These are phyloP conservation scores for Poecilia latipinna DNA, from an alignment of 2,113 vertebrate species.

Conservation along the genomic window DNA sequence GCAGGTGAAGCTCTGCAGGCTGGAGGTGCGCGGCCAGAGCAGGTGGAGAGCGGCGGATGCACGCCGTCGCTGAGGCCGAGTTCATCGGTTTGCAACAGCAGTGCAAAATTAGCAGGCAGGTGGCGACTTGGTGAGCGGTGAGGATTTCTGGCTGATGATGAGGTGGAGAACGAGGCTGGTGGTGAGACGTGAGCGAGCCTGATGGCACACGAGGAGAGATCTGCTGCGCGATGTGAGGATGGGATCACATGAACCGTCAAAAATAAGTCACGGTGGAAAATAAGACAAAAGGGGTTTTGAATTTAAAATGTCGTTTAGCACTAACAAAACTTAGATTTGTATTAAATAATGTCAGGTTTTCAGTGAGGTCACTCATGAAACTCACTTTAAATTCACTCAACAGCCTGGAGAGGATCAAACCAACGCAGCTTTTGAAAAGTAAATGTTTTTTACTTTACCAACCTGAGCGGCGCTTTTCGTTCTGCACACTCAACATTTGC, in stretches of 20 bases:
- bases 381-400: too few relatives aligned
- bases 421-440: too few relatives aligned
- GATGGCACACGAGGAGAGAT: background rate
- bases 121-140: constrained; percentile 4
- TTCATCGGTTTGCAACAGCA: constrained; percentile 1
- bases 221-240: background rate
- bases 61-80: background rate
- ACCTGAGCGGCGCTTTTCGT: too few relatives aligned
- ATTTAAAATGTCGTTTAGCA: too few relatives aligned
- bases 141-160: constrained; percentile 1
- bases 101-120: constrained; percentile 5
- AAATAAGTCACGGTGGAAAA: background rate
- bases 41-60: constrained; percentile 12
- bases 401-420: too few relatives aligned
- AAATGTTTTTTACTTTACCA: too few relatives aligned
- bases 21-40: constrained; percentile 1
- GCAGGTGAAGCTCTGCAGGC: constrained; percentile 10
- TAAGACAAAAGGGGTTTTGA: background rate
- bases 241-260: background rate
- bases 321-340: too few relatives aligned
- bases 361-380: too few relatives aligned
- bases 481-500: too few relatives aligned
- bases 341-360: too few relatives aligned
- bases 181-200: background rate
- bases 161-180: background rate